phyloP scores from a whole-genome alignment of 2,888 invertebrate genomes.

The Eutolmus rufibarbis region DNA sequence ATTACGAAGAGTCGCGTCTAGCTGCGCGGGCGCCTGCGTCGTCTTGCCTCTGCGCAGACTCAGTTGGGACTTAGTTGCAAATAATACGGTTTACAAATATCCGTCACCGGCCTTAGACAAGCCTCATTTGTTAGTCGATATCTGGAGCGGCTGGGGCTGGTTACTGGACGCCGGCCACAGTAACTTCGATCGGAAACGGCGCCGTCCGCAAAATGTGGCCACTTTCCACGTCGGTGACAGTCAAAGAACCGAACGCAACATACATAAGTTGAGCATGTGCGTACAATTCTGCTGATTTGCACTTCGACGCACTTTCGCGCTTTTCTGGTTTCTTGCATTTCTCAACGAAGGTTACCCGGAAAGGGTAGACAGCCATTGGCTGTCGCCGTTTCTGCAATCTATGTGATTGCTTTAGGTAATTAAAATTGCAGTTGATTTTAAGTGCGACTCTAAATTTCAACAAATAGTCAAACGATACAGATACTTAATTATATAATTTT shows the following conservation, averaged over 20 bases:
- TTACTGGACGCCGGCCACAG: neutral
- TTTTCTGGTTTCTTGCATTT: neutral
- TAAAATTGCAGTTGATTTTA: neutral
- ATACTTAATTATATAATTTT: neutral
- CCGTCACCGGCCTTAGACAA: neutral
- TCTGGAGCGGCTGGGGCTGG: neutral
- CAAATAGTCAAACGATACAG: neutral
- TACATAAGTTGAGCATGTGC: neutral
- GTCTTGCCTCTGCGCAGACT: neutral
- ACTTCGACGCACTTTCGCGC: neutral
- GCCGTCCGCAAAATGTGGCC: neutral
- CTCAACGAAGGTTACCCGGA: neutral
- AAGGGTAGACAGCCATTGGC: neutral
- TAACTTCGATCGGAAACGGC: neutral
- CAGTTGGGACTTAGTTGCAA: neutral
- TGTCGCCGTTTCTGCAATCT: neutral
- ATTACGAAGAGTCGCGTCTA: neutral
- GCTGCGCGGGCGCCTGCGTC: neutral
- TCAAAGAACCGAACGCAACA: neutral
- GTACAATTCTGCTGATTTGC: neutral
- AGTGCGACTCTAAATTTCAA: neutral
- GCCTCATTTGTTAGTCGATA: constrained; percentile 19
- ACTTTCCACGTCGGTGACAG: neutral
- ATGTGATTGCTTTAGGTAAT: neutral
- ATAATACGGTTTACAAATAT: constrained; percentile 19